Evolutionary conservation across 37 sponge, comb jelly and placozoan genomes (phyloP), one percentile per base, ranked within the genome.

Genomic region (Oscarella lobularis): DNA sequence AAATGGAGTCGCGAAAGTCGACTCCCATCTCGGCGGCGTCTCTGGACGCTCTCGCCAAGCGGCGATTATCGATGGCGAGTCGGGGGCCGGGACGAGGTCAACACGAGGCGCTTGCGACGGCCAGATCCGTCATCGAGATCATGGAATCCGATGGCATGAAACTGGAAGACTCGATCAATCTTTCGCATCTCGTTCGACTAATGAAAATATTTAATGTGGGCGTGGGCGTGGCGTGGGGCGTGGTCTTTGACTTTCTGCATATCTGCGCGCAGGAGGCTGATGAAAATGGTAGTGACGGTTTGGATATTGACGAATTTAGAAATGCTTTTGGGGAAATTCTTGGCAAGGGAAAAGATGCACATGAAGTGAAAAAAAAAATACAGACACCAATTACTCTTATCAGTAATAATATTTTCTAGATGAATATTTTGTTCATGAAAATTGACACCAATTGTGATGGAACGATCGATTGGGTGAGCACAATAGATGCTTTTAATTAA

Each of bases 361-460:
- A 83, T 35, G 82, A 87, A 78, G 88, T 87, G 70, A 0, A 39
- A 20, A 35, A 4, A n/a, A 2, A 5, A 9, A 48, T 48, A 9
- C 20, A 9, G 20, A 27, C 14, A 20, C 9, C 14, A 27, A 27
- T 48, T 9, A 48, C 9, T 27, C 60, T 48, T 27, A 48, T 27
- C 60, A 48, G 60, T 48, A 48, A 27, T 48, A 20, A 27, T 9
- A 27, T 48, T 48, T 73, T 75, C 2, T 40, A 88, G 80, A 82
- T 88, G 83, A 83, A 83, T 0, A 67, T 81, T 31, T 80, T 90
- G 87, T 90, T 90, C 77, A 90, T 88, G 91, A 95, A 95, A 77
- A 90, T 95, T 70, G 96, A 95, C 79, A 88, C 87, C 5, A 83
- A 86, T 67, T 88, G 87, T 77, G 91, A 86, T 70, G 96, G 91